Base-by-base conservation (phyloP, 2,113 vertebrate species). In the Mustela nigripes region DNA sequence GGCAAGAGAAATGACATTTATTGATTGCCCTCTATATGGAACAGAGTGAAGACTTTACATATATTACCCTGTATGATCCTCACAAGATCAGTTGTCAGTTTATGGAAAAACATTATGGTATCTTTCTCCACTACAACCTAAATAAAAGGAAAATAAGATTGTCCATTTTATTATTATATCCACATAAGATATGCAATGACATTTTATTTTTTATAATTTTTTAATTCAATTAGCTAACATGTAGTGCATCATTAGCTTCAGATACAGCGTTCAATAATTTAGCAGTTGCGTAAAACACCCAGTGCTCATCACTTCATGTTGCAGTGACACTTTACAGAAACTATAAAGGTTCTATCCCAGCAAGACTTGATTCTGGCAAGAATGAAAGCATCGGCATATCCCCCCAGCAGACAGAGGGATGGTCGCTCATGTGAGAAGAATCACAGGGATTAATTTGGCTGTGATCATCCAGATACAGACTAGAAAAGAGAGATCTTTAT, bases 101-200 rank as follows among this genome's bases (percentile, higher is more conserved):
- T 53, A 79, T 26, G 33, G 67, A 62, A 93, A 80, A 69, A 39
- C 1, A 56, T 4, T 78, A 8, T 83, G 90, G 15, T 7, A 90
- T 14, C 50, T 71, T 22, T 69, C 50, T 96, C 74, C 0, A 65
- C n/a, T 28, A 92, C 63, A 53, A 94, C 19, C 62, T 53, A 31
- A 63, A 91, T 63, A 53, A 5, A 78, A 91, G 24, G 11, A 92
- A 96, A 96, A 82, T 62, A 53, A 84, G 81, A 83, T 28, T 85
- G 36, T 8, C 24, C 10, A 62, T 67, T 76, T 65, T 56, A 76
- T 89, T 90, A 82, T 48, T 88, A 26, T 12, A 50, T 36, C 74
- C 63, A 83, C 7, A 33, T 58, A 48, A 92, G 60, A 81, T 87
- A 62, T 1, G 12, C 56, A 92, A 60, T 65, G 9, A 45, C 1